Evolutionary conservation across 2,113 vertebrate genomes (phyloP).

Genomic region (Erythrocercus mccallii): DNA sequence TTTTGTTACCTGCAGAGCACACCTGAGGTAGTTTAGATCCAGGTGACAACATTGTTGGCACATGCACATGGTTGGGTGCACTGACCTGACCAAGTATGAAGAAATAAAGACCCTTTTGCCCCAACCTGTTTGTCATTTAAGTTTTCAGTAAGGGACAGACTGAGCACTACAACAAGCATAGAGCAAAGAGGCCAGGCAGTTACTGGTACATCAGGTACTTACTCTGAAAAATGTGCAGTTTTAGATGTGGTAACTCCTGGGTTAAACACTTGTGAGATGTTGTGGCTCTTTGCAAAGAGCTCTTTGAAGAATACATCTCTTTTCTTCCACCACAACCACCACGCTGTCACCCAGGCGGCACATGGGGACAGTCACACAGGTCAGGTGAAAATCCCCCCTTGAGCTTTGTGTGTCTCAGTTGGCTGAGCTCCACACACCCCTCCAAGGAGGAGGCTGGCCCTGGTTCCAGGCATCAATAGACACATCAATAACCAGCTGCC

Average conservation of each 20-base stretch:
- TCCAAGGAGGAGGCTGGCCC: neutral
- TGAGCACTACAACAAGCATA: fast-evolving
- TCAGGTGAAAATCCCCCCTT: neutral
- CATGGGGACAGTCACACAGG: neutral
- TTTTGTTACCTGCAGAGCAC: neutral
- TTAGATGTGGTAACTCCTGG: neutral
- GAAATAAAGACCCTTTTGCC: neutral
- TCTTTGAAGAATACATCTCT: neutral
- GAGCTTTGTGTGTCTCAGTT: neutral
- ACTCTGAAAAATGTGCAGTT: neutral
- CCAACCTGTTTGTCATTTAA: neutral
- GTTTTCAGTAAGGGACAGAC: neutral
- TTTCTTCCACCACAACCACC: neutral
- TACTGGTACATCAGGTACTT: neutral
- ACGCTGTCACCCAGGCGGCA: neutral
- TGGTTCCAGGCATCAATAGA: neutral
- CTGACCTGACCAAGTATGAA: fast-evolving
- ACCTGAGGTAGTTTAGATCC: neutral
- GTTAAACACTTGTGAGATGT: neutral
- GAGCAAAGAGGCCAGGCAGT: neutral
- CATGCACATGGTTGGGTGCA: fast-evolving
- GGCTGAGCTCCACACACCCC: neutral
- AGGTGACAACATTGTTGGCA: fast-evolving
- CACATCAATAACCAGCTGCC: neutral
- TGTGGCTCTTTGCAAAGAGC: neutral